A percentile compares a stretch with the other conserved stretches of the same genome.
phyloP scores from a whole-genome alignment of 1,140 invertebrate genomes.

The Asobara japonica region DNA sequence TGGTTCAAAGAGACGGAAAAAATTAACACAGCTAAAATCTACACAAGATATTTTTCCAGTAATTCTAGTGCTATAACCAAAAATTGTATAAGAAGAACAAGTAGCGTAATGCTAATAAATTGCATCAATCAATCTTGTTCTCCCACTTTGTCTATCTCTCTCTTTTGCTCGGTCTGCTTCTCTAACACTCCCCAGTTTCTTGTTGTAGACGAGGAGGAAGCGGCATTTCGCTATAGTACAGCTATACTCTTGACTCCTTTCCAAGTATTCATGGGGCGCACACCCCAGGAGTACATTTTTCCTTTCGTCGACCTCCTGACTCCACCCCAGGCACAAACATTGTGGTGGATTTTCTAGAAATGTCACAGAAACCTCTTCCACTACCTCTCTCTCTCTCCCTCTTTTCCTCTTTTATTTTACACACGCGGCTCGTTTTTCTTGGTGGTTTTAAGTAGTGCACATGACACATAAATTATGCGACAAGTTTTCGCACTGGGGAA shows the following conservation, averaged over 20 bases:
- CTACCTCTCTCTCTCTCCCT: too few species aligned
- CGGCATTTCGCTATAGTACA: neutral
- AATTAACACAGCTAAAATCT: too few species aligned
- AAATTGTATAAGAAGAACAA: too few species aligned
- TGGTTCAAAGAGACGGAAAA: too few species aligned
- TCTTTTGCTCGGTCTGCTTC: neutral
- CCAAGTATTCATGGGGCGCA: neutral
- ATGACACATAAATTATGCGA: constrained; percentile 18
- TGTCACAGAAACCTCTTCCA: constrained; percentile 15
- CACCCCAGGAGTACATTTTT: neutral
- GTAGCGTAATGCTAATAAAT: neutral
- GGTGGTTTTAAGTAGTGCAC: neutral
- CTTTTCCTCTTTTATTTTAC: neutral
- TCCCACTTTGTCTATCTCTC: neutral
- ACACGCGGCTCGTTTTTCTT: neutral
- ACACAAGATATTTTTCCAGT: too few species aligned
- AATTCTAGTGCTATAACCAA: too few species aligned
- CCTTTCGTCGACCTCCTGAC: constrained; percentile 4
- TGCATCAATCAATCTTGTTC: constrained; percentile 17
- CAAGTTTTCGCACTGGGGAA: neutral
- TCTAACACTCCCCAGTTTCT: too few species aligned
- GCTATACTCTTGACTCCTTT: neutral
- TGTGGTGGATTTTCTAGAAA: constrained; percentile 18
- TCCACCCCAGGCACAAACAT: constrained; percentile 12
- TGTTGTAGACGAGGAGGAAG: neutral